Conservation (phyloP, 2,888 invertebrate species). For the Melanostoma mellinum region DNA sequence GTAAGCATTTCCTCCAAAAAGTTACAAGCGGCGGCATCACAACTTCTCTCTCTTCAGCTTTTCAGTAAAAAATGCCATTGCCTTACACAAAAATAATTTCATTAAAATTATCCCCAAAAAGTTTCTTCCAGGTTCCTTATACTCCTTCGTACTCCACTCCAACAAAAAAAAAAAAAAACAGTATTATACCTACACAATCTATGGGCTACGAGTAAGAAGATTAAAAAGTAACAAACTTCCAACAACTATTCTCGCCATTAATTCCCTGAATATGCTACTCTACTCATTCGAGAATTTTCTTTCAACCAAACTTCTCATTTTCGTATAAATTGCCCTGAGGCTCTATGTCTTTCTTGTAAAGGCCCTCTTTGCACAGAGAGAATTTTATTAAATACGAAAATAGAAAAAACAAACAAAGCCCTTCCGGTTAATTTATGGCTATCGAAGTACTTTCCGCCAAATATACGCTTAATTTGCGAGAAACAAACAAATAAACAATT, state of each 20-base stretch:
- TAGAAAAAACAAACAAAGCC: constrained; percentile 22
- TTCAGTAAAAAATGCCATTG: constrained; percentile 45
- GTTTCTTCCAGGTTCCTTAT: constrained; percentile 19
- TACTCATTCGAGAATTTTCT: constrained; percentile 40
- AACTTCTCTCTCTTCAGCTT: neutral
- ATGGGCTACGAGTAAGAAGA: constrained; percentile 10
- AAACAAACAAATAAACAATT: constrained; percentile 67
- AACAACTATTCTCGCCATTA: constrained; percentile 65
- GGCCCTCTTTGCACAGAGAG: neutral
- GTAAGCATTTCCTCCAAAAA: too few relatives aligned
- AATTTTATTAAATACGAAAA: constrained; percentile 1
- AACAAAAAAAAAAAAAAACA: neutral
- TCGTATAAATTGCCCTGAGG: constrained; percentile 16
- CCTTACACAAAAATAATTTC: constrained; percentile 61
- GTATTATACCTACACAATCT: neutral
- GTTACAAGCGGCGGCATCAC: too few relatives aligned
- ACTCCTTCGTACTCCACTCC: neutral
- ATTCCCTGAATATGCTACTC: constrained; percentile 55
- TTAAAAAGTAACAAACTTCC: constrained; percentile 58
- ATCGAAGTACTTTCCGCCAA: constrained; percentile 53
- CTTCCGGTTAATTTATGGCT: constrained; percentile 65
- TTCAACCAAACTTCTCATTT: constrained; percentile 27
- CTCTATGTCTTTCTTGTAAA: constrained; percentile 12
- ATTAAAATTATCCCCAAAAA: constrained; percentile 63
- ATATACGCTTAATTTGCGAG: constrained; percentile 67